These are phyloP conservation scores for Oncorhynchus clarkii DNA, from an alignment of 2,113 vertebrate species.

Conservation along the genomic window DNA sequence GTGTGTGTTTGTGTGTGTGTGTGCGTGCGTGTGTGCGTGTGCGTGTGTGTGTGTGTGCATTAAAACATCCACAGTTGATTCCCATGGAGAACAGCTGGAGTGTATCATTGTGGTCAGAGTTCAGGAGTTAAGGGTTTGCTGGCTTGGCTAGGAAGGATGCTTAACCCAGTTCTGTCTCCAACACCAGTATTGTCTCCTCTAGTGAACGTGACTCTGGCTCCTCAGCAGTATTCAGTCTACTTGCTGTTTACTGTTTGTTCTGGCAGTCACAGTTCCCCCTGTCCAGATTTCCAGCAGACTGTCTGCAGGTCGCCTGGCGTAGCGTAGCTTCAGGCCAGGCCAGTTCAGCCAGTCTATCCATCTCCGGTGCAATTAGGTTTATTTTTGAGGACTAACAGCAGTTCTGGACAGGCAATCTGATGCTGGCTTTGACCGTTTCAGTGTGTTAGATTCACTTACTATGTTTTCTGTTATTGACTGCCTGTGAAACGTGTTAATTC, in stretches of 20 bases:
- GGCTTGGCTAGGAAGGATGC: not conserved
- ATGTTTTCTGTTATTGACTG: constrained; percentile 12
- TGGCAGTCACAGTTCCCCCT: too few relatives aligned
- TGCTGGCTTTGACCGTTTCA: constrained; percentile 39
- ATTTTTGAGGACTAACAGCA: constrained; percentile 37
- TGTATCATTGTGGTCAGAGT: not conserved
- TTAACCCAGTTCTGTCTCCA: not conserved
- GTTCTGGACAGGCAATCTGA: constrained; percentile 46
- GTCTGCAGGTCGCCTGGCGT: constrained; percentile 8
- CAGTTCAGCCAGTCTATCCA: constrained; percentile 33
- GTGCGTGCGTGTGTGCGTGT: not conserved
- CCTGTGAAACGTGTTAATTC: constrained; percentile 37
- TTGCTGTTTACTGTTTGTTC: too few relatives aligned
- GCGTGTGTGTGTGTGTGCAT: not conserved
- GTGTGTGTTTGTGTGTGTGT: too few relatives aligned
- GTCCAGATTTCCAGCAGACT: constrained; percentile 33
- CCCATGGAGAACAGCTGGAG: not conserved
- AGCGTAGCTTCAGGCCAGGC: too few relatives aligned
- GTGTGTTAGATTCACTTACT: constrained; percentile 6
- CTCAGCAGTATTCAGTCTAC: not conserved
- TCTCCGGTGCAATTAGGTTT: constrained; percentile 48
- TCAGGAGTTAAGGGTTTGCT: not conserved
- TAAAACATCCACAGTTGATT: not conserved
- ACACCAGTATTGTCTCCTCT: not conserved
- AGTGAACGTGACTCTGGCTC: not conserved